Evolutionary conservation across 2,888 invertebrate genomes (phyloP), one percentile per base, ranked within the genome.

Genomic region (Thecocarcelia acutangulata): DNA sequence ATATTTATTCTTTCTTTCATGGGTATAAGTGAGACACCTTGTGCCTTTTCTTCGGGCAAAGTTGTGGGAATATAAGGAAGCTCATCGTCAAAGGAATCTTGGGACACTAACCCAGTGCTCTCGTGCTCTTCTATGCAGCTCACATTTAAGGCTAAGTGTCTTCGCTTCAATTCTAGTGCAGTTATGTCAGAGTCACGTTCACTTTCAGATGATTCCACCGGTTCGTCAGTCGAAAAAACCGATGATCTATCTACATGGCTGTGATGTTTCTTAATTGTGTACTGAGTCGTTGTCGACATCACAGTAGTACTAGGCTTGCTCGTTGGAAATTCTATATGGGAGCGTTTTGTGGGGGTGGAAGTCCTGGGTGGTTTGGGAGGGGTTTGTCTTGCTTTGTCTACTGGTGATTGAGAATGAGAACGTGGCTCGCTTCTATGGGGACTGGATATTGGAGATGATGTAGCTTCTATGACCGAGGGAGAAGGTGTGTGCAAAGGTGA

Each of bases 31-130:
- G 96, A 95, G 84, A 96, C 91, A 28, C 95, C 96, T 82, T 95
- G 93, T 15, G 96, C 94, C 83, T 97, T 93, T 91, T 97, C 97
- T 89, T 94, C 93, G 19, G 97, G 97, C 87, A 97, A 91, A 70
- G 97, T 97, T n/a, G 97, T 97, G 74, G 97, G 97, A 87, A 97
- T 94, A 89, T 96, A 97, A 1, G 97, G 97, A 87, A 97, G 92
- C 90, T 96, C 96, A 86, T 95, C 95, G 87, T 96, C 96, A 87
- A 96, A 95, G 46, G 96, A 96, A 88, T 96, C 96, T 88, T 96
- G 94, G 76, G 94, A 92, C 56, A 97, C 96, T 52, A 97, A 92
- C 1, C 94, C 94, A 84, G 94, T 94, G 83, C 95, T 93, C 89
- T 97, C 97, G 59, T 94, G 91, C 85, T 94, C 94, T 84, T 93